phyloP scores from a whole-genome alignment of 2,113 vertebrate species.

The Ptilonorhynchus violaceus region DNA sequence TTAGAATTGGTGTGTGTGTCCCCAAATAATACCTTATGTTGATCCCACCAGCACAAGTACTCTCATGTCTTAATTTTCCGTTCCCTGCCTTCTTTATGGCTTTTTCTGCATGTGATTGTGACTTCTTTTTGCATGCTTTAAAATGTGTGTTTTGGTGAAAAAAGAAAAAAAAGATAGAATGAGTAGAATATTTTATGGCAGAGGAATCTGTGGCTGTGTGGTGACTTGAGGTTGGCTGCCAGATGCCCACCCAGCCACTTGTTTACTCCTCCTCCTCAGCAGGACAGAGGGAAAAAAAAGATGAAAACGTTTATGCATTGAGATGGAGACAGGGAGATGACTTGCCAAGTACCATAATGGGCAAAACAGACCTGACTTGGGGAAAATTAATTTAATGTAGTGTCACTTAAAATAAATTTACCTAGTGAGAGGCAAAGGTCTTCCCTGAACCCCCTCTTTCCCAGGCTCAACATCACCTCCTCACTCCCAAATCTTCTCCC shows the following conservation, averaged over 20 bases:
- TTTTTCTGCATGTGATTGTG: not conserved
- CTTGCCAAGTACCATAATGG: not conserved
- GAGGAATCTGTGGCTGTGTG: not conserved
- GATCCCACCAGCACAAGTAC: not conserved
- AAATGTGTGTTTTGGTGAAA: not conserved
- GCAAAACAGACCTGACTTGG: not conserved
- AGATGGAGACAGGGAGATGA: not conserved
- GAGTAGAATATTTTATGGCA: not conserved
- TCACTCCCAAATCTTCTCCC: not conserved
- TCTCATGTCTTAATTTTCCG: not conserved
- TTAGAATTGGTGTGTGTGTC: not conserved
- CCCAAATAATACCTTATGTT: not conserved
- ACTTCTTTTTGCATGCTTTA: not conserved
- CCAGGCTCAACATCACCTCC: not conserved
- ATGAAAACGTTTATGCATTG: accelerated
- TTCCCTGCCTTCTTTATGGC: not conserved
- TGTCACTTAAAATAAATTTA: not conserved
- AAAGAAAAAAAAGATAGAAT: not conserved
- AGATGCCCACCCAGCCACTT: too few relatives aligned
- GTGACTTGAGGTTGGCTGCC: not conserved
- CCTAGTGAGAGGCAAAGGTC: not conserved
- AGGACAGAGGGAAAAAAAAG: not conserved
- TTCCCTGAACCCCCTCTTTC: not conserved
- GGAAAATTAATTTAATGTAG: not conserved
- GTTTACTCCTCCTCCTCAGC: not conserved